Conservation (phyloP, 2,888 invertebrate species). For the Galeruca laticollis region DNA sequence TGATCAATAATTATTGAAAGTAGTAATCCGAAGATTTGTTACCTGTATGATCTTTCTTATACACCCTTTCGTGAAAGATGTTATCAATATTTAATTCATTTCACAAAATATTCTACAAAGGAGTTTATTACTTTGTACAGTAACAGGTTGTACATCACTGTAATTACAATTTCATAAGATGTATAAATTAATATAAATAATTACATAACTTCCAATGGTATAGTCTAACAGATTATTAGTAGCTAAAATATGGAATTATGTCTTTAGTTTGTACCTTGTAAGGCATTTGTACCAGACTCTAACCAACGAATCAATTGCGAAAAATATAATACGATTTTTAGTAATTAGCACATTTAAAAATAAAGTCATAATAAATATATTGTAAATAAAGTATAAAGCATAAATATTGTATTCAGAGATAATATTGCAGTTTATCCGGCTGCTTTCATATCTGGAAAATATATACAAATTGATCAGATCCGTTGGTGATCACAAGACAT, state of each 20-base stretch:
- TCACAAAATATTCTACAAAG: conserved; percentile 45
- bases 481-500: too few relatives aligned
- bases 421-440: too few relatives aligned
- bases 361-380: too few relatives aligned
- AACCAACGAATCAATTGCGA: neutral
- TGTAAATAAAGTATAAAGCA: too few relatives aligned
- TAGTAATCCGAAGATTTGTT: conserved; percentile 34
- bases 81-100: conserved; percentile 42
- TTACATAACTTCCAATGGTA: conserved; percentile 50
- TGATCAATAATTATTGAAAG: conserved; percentile 37
- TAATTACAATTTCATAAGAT: conserved; percentile 46
- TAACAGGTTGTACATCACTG: conserved; percentile 53
- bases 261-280: conserved; percentile 1
- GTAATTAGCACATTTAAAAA: too few relatives aligned
- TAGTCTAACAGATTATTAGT: conserved; percentile 51
- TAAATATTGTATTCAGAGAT: too few relatives aligned
- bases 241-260: conserved; percentile 44
- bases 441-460: too few relatives aligned
- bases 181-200: conserved; percentile 54
- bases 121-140: conserved; percentile 53
- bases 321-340: conserved; percentile 7
- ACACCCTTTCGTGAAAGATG: conserved; percentile 32
- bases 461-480: too few relatives aligned
- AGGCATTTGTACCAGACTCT: neutral
- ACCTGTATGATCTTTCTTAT: conserved; percentile 33